Base-by-base conservation (phyloP, 2,888 invertebrate genomes). In the Fabriciana adippe region DNA sequence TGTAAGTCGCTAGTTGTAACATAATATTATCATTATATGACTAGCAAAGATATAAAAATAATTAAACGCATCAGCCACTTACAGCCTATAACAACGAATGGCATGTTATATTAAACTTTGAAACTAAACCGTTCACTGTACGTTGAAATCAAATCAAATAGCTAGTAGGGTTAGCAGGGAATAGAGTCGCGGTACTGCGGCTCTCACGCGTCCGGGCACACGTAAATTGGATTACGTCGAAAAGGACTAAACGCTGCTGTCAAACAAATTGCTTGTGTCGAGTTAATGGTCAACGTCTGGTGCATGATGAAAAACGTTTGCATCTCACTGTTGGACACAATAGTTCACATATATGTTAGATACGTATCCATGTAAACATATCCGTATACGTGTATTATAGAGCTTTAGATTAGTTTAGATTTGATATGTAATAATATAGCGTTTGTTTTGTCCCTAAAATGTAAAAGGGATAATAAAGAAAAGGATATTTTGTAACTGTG, bases 171-270 rank as follows among this genome's bases (percentile, higher is more conserved):
- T 66, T 69, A 71, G 72, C 72, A 74, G 71, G 70, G 76, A 74
- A 76, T 74, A 73, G 75, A 70, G 71, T 72, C 72, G 75, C 69
- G 77, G 76, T 70, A 68, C 72, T 74, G 75, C 68, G 75, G 74
- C 73, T 70, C 75, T 73, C 79, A 75, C 77, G 78, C 76, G 77
- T 78, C 72, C 78, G 72, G 76, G 69, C 75, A 75, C 77, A 78
- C 73, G 75, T 74, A 79, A 81, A 85, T 84, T 85, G 81, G 80
- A 83, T 86, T 83, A 84, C 78, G 75, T 72, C 72, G 76, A 80
- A 79, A 80, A 79, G 79, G 78, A 75, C 79, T 78, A 78, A 81
- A 79, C 74, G 78, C 73, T 74, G 78, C 73, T 66, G 74, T 74
- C 75, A 77, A 79, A 80, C 75, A 78, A 79, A 81, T 81, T 79